Conservation (phyloP, 2,888 invertebrate genomes). For the Dryococelus australis region DNA sequence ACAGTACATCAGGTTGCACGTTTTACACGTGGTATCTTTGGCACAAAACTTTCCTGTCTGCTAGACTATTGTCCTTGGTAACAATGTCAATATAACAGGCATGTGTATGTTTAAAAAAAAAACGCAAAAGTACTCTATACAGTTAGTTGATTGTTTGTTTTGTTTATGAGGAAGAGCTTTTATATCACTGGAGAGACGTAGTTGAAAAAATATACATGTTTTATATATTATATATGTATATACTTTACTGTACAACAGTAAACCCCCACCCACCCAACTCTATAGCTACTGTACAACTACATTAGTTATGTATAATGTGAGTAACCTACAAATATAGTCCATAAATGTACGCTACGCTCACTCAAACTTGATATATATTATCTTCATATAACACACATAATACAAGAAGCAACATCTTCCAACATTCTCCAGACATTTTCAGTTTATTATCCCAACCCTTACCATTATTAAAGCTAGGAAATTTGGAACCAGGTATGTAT, state of each 20-base stretch:
- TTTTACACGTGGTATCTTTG: neutral
- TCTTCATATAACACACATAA: conserved; percentile 12
- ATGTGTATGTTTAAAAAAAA: neutral
- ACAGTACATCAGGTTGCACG: too few relatives aligned
- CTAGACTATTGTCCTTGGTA: neutral
- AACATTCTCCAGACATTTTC: neutral
- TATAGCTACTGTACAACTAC: neutral
- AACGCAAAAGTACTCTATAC: neutral
- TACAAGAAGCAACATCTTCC: neutral
- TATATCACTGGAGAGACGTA: conserved; percentile 46
- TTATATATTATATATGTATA: conserved; percentile 35
- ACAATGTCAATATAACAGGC: neutral
- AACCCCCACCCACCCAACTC: neutral
- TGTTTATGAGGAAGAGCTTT: conserved; percentile 45
- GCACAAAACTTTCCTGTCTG: conserved; percentile 1
- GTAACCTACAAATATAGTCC: neutral
- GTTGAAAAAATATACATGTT: conserved; percentile 47
- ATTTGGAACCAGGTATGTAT: neutral
- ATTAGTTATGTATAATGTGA: neutral
- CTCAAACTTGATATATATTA: neutral
- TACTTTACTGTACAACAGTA: conserved; percentile 43
- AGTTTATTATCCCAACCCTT: conserved; percentile 3
- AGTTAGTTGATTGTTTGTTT: conserved; percentile 34
- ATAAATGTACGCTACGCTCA: neutral
- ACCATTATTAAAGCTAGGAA: conserved; percentile 7